These are phyloP conservation scores for Cheilosia grossa DNA, from an alignment of 2,888 invertebrate species.

Conservation along the genomic window DNA sequence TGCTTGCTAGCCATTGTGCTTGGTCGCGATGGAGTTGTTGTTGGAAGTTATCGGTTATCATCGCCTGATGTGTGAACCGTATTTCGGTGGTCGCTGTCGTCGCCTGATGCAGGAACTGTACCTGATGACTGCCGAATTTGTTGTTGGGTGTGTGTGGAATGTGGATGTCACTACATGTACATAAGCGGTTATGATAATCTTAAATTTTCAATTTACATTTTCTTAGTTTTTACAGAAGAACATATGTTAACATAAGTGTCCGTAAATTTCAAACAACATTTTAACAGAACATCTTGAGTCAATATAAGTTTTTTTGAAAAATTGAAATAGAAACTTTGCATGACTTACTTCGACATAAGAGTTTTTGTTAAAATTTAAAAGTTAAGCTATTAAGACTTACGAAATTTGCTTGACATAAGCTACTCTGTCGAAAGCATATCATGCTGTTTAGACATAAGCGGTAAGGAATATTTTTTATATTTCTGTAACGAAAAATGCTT, in stretches of 20 bases:
- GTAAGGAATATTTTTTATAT: background rate
- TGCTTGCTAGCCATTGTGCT: no score
- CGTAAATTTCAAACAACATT: background rate
- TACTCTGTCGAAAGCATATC: background rate
- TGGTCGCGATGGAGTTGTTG: no score
- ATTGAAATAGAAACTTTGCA: background rate
- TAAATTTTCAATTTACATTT: constrained; percentile 8
- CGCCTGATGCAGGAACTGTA: no score
- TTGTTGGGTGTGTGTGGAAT: no score
- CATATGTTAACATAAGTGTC: constrained; percentile 26
- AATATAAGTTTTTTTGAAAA: constrained; percentile 13
- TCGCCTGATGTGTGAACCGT: no score
- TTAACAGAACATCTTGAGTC: background rate
- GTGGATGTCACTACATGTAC: no score
- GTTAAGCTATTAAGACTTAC: background rate
- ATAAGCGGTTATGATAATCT: constrained; percentile 67
- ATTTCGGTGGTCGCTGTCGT: no score
- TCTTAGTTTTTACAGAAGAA: constrained; percentile 29
- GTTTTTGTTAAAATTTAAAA: constrained; percentile 6
- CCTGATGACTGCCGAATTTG: no score
- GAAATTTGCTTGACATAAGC: background rate
- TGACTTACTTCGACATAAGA: background rate
- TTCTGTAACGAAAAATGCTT: background rate
- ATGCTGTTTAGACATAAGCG: background rate
- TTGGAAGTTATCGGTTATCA: no score